Base-by-base conservation (phyloP, 2,113 vertebrate species). In the Oryctolagus cuniculus region DNA sequence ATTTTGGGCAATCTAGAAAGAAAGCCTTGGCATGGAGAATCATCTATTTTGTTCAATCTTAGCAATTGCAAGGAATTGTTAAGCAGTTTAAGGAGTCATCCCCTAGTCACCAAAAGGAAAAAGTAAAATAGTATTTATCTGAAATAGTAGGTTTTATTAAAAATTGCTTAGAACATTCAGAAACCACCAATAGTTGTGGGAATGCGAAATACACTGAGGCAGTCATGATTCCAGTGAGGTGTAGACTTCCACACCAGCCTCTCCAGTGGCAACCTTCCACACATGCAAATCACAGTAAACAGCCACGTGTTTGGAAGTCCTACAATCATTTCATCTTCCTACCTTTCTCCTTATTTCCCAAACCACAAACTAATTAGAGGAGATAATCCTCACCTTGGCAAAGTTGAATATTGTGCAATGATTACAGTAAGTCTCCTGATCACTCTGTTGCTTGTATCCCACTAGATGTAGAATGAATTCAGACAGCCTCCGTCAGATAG, bases 391-490 rank as follows among this genome's bases (percentile, higher is more conserved):
- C 16, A 6, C 63, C 29, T 67, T 79, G 74, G n/a, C 25, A 36
- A 12, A 5, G 21, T 10, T 58, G 21, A 7, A 29, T 5, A 9
- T 0, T 2, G 24, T 13, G 21, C 73, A 24, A 12, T 2, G 27
- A 64, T 29, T 34, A 5, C 22, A 27, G 2, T 3, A 1, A 0
- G 31, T 7, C 11, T 72, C 3, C 0, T 27, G 9, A n/a, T 25
- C 11, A 29, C 16, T 0, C 10, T 1, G 34, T 49, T 13, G 24
- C 38, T 90, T 22, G 3, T 10, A 22, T 31, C 19, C 64, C 2
- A 4, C 31, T 29, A 6, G 17, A 1, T 6, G 12, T 4, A 22
- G 63, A 38, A 72, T 17, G 36, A 34, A 70, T 77, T 36, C 6
- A 5, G 31, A 13, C 34, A 29, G 2, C 1, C 25, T 36, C 51